Conservation (phyloP, 2,888 invertebrate genomes). For the Spodoptera picta region DNA sequence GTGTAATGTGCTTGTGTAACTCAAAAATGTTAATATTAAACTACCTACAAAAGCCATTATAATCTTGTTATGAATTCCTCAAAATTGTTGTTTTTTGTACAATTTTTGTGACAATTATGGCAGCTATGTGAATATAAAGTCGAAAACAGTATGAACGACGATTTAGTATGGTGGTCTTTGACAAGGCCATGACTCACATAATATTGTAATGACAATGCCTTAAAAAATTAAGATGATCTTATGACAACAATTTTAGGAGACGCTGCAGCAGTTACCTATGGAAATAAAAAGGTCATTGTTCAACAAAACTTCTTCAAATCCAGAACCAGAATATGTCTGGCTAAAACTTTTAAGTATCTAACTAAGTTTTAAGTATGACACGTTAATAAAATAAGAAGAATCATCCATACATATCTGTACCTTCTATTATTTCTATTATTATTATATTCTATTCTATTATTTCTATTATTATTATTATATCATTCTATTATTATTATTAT, state of each 20-base stretch:
- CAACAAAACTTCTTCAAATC: background rate
- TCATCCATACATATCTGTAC: too few species aligned
- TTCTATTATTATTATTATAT: too few species aligned
- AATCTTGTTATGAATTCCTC: slow-evolving; percentile 40
- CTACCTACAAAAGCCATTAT: slow-evolving; percentile 40
- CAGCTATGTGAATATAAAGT: slow-evolving; percentile 38
- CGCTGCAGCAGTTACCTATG: too few species aligned
- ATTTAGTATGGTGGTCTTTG: slow-evolving; percentile 51
- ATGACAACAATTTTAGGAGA: slow-evolving; percentile 18
- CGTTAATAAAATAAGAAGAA: too few species aligned
- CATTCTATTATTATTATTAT: too few species aligned
- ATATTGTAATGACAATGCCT: slow-evolving; percentile 38
- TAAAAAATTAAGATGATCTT: slow-evolving; percentile 41
- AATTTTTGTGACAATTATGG: slow-evolving; percentile 58
- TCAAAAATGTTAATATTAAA: slow-evolving; percentile 31
- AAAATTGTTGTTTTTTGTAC: slow-evolving; percentile 57
- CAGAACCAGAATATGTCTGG: too few species aligned
- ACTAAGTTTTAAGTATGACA: too few species aligned
- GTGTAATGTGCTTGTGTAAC: slow-evolving; percentile 7
- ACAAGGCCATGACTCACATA: slow-evolving; percentile 58
- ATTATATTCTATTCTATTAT: too few species aligned
- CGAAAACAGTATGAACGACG: slow-evolving; percentile 46
- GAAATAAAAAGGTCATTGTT: slow-evolving; percentile 17
- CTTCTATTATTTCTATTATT: too few species aligned
- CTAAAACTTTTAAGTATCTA: too few species aligned